Evolutionary conservation across 1,140 invertebrate genomes (phyloP).

Genomic region (Drosophila equinoxialis): DNA sequence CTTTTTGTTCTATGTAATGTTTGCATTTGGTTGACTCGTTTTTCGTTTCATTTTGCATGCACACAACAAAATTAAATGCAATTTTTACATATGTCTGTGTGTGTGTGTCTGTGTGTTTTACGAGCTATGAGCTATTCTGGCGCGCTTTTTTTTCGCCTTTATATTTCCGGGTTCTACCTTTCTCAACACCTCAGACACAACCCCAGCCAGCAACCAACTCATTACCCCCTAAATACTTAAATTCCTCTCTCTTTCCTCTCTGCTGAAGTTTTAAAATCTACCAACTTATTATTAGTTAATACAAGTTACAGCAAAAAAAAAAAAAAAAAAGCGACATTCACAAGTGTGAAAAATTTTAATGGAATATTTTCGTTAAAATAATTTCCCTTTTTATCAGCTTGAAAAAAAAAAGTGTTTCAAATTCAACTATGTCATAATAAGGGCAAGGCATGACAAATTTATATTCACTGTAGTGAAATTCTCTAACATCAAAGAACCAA

Average conservation of each 20-base stretch:
- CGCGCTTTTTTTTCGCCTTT: conserved; percentile 32
- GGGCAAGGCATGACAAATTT: conserved; percentile 20
- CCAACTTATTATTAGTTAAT: conserved; percentile 38
- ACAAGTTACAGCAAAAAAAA: neutral
- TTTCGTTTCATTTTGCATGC: conserved; percentile 76
- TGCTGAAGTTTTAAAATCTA: conserved; percentile 21
- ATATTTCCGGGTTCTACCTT: conserved; percentile 55
- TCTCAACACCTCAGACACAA: conserved; percentile 21
- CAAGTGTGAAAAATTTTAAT: conserved; percentile 12
- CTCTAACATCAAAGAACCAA: no score
- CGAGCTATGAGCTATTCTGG: conserved; percentile 18
- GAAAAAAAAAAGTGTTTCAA: conserved; percentile 43
- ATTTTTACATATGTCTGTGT: conserved; percentile 14
- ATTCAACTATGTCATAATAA: conserved; percentile 47
- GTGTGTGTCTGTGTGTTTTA: conserved; percentile 8
- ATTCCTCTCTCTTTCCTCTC: neutral
- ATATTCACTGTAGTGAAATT: no score
- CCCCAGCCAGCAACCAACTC: neutral
- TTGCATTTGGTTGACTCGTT: conserved; percentile 49
- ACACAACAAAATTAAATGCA: conserved; percentile 72
- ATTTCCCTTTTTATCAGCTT: conserved; percentile 1
- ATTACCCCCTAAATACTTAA: conserved; percentile 16
- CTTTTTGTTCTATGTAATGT: neutral
- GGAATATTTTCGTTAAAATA: conserved; percentile 3
- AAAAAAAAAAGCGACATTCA: neutral